Evolutionary conservation across 2,113 vertebrate genomes (phyloP), one percentile per base, ranked within the genome.

Genomic region (Fukomys damarensis): DNA sequence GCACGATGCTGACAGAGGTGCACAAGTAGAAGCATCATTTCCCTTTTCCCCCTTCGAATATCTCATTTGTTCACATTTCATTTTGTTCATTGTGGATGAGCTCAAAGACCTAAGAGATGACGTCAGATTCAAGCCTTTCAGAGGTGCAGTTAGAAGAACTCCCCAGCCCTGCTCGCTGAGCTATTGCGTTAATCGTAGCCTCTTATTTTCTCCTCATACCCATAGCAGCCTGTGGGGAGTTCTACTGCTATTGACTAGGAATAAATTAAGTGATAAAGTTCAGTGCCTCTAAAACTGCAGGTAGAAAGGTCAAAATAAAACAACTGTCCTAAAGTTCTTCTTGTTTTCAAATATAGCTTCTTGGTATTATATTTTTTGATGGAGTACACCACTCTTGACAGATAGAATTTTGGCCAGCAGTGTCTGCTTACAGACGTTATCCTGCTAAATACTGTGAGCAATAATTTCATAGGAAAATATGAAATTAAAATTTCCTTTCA

Each of bases 401-500:
- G 97, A 90, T 68, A 96, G 79, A 59, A 56, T 93, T 97, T 94
- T 82, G 88, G 81, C 83, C 96, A 93, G 93, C 87, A 97, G 97
- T 97, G 96, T 98, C 98, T 98, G 93, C 91, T 96, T 95, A 96
- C 98, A 96, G 83, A 79, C 97, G 85, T 91, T 98, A 98, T 88
- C 95, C 92, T 66, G 86, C 65, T 95, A 97, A 97, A 96, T 81
- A 95, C 83, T 8, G 0, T 86, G 13, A 2, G 93, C 96, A 97
- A 86, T 93, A 86, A 96, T 94, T 96, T 96, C 92, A 95, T 96
- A 63, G 76, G 93, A 97, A 97, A 96, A 89, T 89, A 97, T 89
- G 93, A 97, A 97, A 95, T 85, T 92, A 79, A 84, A 61, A 96
- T 97, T 98, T 98, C 72, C 95, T 90, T 98, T 96, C 17, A 94